These are phyloP conservation scores for Drosophila grimshawi DNA, from an alignment of 1,140 invertebrate species.

Conservation along the genomic window DNA sequence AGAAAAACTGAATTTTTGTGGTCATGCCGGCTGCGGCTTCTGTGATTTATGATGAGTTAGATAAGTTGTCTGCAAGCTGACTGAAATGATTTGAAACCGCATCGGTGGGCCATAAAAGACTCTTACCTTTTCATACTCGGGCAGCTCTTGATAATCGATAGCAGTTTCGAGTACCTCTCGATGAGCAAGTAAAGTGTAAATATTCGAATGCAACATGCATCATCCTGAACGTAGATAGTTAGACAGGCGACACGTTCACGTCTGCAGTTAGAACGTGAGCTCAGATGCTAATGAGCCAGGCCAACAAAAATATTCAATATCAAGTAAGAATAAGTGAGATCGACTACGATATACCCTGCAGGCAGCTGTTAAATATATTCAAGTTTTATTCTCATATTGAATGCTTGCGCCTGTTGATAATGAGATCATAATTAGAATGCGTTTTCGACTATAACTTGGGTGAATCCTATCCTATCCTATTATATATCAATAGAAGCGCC, in stretches of 20 bases:
- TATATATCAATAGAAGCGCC: too few relatives aligned
- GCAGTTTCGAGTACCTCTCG: conserved; percentile 28
- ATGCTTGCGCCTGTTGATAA: too few relatives aligned
- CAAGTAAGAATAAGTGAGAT: too few relatives aligned
- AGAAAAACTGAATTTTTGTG: conserved; percentile 4
- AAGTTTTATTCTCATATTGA: too few relatives aligned
- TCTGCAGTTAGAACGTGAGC: conserved; percentile 62
- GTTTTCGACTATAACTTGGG: too few relatives aligned
- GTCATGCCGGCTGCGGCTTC: not conserved
- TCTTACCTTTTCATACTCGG: conserved; percentile 10
- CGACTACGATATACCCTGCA: too few relatives aligned
- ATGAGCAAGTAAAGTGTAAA: not conserved
- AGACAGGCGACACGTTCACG: conserved; percentile 24
- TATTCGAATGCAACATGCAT: conserved; percentile 38
- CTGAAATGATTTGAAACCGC: conserved; percentile 25
- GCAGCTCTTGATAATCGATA: conserved; percentile 5
- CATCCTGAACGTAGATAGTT: not conserved
- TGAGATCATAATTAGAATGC: too few relatives aligned
- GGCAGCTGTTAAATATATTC: too few relatives aligned
- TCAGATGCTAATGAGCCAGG: conserved; percentile 61
- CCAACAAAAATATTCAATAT: conserved; percentile 39
- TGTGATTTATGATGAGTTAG: conserved; percentile 41
- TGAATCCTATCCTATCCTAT: too few relatives aligned
- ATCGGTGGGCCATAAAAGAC: conserved; percentile 48
- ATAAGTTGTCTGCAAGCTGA: conserved; percentile 12